Evolutionary conservation across 1,140 invertebrate genomes (phyloP), one percentile per base, ranked within the genome.

Genomic region (Drosophila pseudoananassae): DNA sequence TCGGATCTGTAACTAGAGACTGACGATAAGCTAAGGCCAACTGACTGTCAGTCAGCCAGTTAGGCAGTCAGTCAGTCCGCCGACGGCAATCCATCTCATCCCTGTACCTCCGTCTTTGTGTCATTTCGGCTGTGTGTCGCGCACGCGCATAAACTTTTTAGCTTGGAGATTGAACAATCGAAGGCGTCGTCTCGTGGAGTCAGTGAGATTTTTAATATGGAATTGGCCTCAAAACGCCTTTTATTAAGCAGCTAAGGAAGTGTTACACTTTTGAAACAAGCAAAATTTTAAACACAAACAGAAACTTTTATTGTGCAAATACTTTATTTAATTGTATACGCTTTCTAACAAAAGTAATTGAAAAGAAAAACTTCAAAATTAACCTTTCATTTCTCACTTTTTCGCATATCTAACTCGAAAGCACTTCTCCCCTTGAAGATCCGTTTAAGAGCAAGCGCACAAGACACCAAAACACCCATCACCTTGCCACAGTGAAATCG

Each of bases 41-140:
- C 31, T 20, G 59, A 64, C 59, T 78, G 77, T 76, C 77, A 57
- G 49, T 63, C 73, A 45, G 54, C 43, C 65, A 60, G 47, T 51
- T 54, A 10, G 25, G 52, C 74, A 53, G 71, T 69, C 73, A 52
- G 63, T 54, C 12, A 36, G 10, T 63, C 68, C 72, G 40, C 71
- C 71, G 81, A 81, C 73, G 81, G 82, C 81, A 87, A 87, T 84
- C 82, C 81, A 87, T 87, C 82, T 87, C 73, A 31, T 53, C 31
- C 31, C 63, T 56, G 65, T 54, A 33, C 33, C 33, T 50, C 55
- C 36, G 46, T 23, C 55, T 45, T 10, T 59, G 64, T 38, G 53
- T 56, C 45, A 45, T 58, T 68, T 58, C 15, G 40, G 25, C 58
- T 80, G 76, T 80, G 63, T 78, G 70, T 53, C 53, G 58, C 76